Percentiles rank a stretch among this genome's conserved stretches.
Conservation (phyloP, 2,888 invertebrate genomes). For the Oscheius myriophilus region DNA sequence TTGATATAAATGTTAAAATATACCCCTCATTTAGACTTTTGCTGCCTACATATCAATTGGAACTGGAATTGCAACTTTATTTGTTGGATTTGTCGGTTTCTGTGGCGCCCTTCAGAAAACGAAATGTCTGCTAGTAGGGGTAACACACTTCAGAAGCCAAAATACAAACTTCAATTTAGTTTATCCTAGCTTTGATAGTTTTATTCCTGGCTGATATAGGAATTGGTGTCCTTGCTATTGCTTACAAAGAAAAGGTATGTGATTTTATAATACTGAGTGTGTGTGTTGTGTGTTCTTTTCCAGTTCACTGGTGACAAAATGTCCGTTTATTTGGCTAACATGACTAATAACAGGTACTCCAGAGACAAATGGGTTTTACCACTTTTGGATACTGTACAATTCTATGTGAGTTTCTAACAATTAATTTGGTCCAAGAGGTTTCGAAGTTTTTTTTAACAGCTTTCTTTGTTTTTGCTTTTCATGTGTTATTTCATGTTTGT, state of each 20-base stretch:
- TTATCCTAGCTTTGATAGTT: constrained; percentile 49
- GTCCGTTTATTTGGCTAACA: constrained; percentile 61
- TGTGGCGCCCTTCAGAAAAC: constrained; percentile 64
- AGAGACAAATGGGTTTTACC: constrained; percentile 69
- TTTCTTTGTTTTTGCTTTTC: constrained; percentile 22
- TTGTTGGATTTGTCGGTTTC: constrained; percentile 66
- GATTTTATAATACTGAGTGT: constrained; percentile 1
- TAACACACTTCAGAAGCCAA: constrained; percentile 32
- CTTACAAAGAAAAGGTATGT: constrained; percentile 59
- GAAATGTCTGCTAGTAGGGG: constrained; percentile 60
- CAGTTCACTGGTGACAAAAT: constrained; percentile 59
- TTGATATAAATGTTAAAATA: too few relatives aligned
- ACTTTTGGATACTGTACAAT: constrained; percentile 69
- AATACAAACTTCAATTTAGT: constrained; percentile 42
- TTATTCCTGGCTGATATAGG: constrained; percentile 57
- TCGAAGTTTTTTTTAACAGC: background rate
- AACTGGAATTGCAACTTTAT: constrained; percentile 55
- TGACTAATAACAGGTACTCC: constrained; percentile 64
- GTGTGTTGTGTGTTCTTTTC: constrained; percentile 11
- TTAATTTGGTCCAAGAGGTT: background rate
- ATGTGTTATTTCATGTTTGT: background rate
- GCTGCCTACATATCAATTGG: constrained; percentile 57
- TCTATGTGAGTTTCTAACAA: constrained; percentile 62
- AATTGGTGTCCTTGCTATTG: constrained; percentile 53
- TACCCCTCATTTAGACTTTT: constrained; percentile 34